phyloP scores from a whole-genome alignment of 2,888 invertebrate species.

The Acanthosepion esculentum region DNA sequence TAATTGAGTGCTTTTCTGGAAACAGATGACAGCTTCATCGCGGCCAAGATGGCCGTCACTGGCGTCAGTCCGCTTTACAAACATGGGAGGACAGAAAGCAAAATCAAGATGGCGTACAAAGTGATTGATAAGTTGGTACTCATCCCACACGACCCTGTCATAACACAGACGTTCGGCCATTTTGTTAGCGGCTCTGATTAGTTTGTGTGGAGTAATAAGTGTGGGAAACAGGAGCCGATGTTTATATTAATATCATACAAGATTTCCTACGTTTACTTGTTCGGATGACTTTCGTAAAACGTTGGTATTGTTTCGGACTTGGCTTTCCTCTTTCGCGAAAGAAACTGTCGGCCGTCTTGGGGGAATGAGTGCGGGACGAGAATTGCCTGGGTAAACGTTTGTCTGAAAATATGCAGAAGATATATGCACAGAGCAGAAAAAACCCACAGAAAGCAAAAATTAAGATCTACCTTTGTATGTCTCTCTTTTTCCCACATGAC shows the following conservation, averaged over 20 bases:
- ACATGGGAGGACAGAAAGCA: not conserved
- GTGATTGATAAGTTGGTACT: slow-evolving; percentile 11
- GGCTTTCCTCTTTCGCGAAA: not conserved
- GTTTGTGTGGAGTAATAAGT: not conserved
- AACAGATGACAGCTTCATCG: not conserved
- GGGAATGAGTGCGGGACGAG: not conserved
- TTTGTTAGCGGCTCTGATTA: not conserved
- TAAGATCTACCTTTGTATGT: no score
- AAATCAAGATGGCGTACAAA: not conserved
- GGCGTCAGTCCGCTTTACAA: not conserved
- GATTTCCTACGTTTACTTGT: not conserved
- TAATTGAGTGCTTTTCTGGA: slow-evolving; percentile 21
- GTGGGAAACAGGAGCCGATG: not conserved
- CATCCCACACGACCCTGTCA: slow-evolving; percentile 4
- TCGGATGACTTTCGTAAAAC: not conserved
- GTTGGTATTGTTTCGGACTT: not conserved
- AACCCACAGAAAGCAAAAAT: not conserved
- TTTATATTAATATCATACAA: not conserved
- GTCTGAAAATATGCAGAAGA: not conserved
- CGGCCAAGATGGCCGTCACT: not conserved
- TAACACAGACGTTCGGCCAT: slow-evolving; percentile 9
- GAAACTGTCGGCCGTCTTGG: accelerated
- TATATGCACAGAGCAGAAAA: not conserved
- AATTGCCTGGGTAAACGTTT: not conserved
- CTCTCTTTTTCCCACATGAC: no score